These are phyloP conservation scores for Grammomys surdaster DNA, from an alignment of 2,113 vertebrate genomes.

Conservation along the genomic window DNA sequence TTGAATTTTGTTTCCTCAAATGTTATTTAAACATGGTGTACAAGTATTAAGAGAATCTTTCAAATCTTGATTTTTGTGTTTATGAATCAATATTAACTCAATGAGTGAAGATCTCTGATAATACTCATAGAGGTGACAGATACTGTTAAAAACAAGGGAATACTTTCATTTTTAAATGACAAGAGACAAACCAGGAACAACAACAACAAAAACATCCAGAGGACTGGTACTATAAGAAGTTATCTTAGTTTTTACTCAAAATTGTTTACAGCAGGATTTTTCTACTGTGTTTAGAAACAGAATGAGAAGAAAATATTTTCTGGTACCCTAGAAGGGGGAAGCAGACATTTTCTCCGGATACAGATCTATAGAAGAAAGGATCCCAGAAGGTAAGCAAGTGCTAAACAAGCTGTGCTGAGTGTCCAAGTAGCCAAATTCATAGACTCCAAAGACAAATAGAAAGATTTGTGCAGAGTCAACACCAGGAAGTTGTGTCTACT, in stretches of 20 bases:
- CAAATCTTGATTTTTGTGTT: slow-evolving; percentile 5
- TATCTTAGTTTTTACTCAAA: slow-evolving; percentile 17
- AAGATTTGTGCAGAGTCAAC: neutral
- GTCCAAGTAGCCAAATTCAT: neutral
- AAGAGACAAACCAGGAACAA: neutral
- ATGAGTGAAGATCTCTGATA: neutral
- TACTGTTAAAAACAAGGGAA: neutral
- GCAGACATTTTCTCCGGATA: slow-evolving; percentile 25
- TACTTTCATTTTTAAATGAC: neutral
- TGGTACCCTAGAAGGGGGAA: slow-evolving; percentile 7
- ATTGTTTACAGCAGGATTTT: neutral
- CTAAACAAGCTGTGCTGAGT: slow-evolving; percentile 20
- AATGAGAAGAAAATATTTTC: slow-evolving; percentile 47
- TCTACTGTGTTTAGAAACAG: slow-evolving; percentile 27
- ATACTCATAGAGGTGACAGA: neutral
- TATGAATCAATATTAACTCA: neutral
- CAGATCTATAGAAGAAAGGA: neutral
- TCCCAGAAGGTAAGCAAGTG: neutral
- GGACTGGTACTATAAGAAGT: slow-evolving; percentile 22
- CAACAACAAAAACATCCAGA: neutral
- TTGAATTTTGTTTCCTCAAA: slow-evolving; percentile 20
- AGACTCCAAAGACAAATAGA: neutral
- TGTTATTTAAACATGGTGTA: neutral
- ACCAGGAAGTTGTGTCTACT: neutral
- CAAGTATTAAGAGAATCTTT: neutral